Evolutionary conservation across 2,888 invertebrate genomes (phyloP).

Genomic region (Trisateles emortualis): DNA sequence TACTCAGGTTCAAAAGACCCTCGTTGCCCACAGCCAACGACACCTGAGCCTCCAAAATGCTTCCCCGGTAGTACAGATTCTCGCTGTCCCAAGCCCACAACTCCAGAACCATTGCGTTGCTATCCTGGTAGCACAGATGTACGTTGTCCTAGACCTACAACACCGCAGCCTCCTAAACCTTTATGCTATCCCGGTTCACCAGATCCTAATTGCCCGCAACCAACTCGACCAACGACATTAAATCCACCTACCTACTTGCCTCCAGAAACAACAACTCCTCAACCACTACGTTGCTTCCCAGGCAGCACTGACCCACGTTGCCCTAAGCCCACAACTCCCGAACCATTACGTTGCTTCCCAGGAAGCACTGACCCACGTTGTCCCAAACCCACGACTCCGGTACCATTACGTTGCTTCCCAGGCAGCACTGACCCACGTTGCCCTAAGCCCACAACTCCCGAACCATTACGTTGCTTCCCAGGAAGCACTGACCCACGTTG

Average conservation of each 20-base stretch:
- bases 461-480: slow-evolving; percentile 39
- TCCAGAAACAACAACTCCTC: neutral
- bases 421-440: slow-evolving; percentile 49
- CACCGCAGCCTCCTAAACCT: slow-evolving; percentile 46
- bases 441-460: slow-evolving; percentile 26
- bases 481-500: slow-evolving; percentile 52
- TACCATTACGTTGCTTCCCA: slow-evolving; percentile 25
- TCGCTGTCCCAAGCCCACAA: slow-evolving; percentile 58
- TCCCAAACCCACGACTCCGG: slow-evolving; percentile 45
- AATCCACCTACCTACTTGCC: neutral
- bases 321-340: slow-evolving; percentile 44
- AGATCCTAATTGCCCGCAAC: slow-evolving; percentile 58
- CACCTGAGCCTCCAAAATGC: slow-evolving; percentile 42
- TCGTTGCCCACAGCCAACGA: slow-evolving; percentile 47
- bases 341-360: slow-evolving; percentile 44
- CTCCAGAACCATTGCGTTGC: slow-evolving; percentile 49
- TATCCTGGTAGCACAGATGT: slow-evolving; percentile 60
- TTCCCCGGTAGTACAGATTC: slow-evolving; percentile 48
- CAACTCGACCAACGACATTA: slow-evolving; percentile 16
- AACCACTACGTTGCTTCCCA: slow-evolving; percentile 35
- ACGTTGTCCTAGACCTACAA: slow-evolving; percentile 51
- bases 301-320: slow-evolving; percentile 36
- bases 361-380: slow-evolving; percentile 52
- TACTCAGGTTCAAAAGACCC: slow-evolving; percentile 55
- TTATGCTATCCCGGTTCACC: slow-evolving; percentile 59